Percentiles rank a stretch among this genome's conserved stretches.
These are phyloP conservation scores for Mythimna impura DNA, from an alignment of 2,888 invertebrate species.

Conservation along the genomic window DNA sequence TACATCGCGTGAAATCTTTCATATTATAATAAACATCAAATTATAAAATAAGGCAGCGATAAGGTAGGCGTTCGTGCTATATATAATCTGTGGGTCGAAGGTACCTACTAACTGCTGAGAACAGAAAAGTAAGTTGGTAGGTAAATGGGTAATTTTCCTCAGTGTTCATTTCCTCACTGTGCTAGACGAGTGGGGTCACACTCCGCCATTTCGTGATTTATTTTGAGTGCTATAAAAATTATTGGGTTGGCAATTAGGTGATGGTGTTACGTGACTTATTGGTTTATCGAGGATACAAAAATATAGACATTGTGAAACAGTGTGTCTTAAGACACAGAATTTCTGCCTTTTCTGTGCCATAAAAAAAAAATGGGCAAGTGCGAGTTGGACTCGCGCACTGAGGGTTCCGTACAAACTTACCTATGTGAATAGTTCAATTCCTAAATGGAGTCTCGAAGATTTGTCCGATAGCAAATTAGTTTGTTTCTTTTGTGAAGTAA, in stretches of 20 bases:
- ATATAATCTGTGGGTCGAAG: conserved; percentile 65
- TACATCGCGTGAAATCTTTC: conserved; percentile 65
- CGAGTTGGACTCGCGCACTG: no score
- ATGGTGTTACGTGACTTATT: conserved; percentile 6
- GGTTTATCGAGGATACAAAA: background rate
- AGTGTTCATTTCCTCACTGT: conserved; percentile 77
- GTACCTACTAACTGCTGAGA: conserved; percentile 56
- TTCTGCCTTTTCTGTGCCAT: no score
- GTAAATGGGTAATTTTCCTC: conserved; percentile 76
- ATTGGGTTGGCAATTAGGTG: conserved; percentile 25
- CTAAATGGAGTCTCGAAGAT: no score
- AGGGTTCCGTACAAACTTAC: no score
- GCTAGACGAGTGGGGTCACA: conserved; percentile 58
- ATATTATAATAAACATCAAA: conserved; percentile 65
- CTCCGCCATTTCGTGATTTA: conserved; percentile 56
- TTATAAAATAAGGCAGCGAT: conserved; percentile 70
- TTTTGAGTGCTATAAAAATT: conserved; percentile 43
- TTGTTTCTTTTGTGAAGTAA: no score
- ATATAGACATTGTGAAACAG: no score
- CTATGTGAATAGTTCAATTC: no score
- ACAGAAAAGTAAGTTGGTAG: conserved; percentile 70
- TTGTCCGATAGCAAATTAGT: no score
- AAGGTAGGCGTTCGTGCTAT: conserved; percentile 64
- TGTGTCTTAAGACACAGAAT: no score
- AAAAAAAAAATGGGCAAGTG: no score